A percentile compares a stretch with the other conserved stretches of the same genome.
Evolutionary conservation across 2,888 invertebrate species (phyloP).

Genomic region (Stenodema calcarata): DNA sequence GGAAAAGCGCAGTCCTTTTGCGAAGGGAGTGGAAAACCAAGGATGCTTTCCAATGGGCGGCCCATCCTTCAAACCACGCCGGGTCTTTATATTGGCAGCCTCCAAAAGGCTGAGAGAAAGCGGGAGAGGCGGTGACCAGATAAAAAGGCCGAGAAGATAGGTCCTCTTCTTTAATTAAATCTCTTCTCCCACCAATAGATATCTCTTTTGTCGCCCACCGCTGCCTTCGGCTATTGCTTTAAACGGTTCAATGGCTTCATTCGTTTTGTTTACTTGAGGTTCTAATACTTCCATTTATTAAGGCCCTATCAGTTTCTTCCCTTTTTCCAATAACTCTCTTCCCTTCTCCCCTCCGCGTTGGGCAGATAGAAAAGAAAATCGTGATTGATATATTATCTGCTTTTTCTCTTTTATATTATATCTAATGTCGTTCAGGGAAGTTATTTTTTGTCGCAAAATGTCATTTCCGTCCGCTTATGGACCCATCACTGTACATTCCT

Average conservation of each 20-base stretch:
- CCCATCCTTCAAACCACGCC: constrained; percentile 43
- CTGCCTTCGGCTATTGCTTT: constrained; percentile 49
- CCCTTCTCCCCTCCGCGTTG: neutral
- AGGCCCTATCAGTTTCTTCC: constrained; percentile 46
- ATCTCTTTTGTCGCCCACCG: constrained; percentile 52
- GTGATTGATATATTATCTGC: constrained; percentile 49
- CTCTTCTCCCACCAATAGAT: constrained; percentile 53
- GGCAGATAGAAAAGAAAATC: constrained; percentile 40
- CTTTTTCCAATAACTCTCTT: constrained; percentile 42
- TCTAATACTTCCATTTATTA: constrained; percentile 53
- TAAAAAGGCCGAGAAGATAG: constrained; percentile 1
- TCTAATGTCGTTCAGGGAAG: constrained; percentile 19
- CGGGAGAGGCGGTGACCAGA: neutral
- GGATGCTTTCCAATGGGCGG: neutral
- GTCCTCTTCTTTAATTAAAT: constrained; percentile 53
- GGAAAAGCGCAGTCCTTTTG: neutral
- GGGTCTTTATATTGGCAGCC: constrained; percentile 38
- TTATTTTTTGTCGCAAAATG: neutral
- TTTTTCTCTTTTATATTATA: constrained; percentile 34
- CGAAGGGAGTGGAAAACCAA: neutral
- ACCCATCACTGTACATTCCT: neutral
- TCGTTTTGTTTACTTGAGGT: constrained; percentile 49
- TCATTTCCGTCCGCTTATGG: neutral
- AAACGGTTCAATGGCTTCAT: constrained; percentile 52
- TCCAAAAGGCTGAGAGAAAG: neutral